A percentile compares a stretch with the other conserved stretches of the same genome.
phyloP scores from a whole-genome alignment of 2,888 invertebrate species.

The Drosophila merina region DNA sequence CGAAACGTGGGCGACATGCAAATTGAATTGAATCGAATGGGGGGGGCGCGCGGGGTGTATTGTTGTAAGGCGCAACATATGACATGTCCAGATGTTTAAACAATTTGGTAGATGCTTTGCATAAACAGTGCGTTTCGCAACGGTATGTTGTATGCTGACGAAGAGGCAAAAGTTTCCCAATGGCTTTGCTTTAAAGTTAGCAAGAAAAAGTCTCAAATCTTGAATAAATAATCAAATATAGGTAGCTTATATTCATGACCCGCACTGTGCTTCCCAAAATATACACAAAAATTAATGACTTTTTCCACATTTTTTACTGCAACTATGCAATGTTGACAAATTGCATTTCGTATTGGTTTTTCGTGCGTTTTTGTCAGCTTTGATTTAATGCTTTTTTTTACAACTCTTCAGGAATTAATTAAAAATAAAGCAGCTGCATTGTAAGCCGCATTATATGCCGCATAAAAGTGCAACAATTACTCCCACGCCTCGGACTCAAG shows the following conservation, averaged over 20 bases:
- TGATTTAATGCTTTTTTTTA: slow-evolving; percentile 6
- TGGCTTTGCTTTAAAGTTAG: background rate
- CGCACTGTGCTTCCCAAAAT: slow-evolving; percentile 18
- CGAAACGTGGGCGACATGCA: slow-evolving; percentile 60
- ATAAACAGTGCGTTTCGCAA: slow-evolving; percentile 35
- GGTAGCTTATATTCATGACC: background rate
- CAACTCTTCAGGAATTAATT: slow-evolving; percentile 42
- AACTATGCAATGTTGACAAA: slow-evolving; percentile 42
- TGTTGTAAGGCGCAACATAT: slow-evolving; percentile 24
- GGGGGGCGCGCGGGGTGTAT: slow-evolving; percentile 5
- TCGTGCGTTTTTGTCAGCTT: slow-evolving; percentile 19
- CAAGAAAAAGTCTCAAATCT: background rate
- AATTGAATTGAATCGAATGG: slow-evolving; percentile 56
- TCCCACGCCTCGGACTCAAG: slow-evolving; percentile 37
- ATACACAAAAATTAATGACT: slow-evolving; percentile 21
- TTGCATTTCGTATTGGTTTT: slow-evolving; percentile 39
- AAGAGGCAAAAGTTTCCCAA: background rate
- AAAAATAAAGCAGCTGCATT: slow-evolving; percentile 11
- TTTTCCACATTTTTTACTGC: background rate
- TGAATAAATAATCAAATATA: background rate
- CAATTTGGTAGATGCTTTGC: slow-evolving; percentile 35
- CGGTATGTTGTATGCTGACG: background rate
- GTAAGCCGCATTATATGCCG: slow-evolving; percentile 3
- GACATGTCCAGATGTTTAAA: slow-evolving; percentile 39
- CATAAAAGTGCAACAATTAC: slow-evolving; percentile 4